phyloP scores from a whole-genome alignment of 2,797 vertebrate species.

The Pygocentrus nattereri region DNA sequence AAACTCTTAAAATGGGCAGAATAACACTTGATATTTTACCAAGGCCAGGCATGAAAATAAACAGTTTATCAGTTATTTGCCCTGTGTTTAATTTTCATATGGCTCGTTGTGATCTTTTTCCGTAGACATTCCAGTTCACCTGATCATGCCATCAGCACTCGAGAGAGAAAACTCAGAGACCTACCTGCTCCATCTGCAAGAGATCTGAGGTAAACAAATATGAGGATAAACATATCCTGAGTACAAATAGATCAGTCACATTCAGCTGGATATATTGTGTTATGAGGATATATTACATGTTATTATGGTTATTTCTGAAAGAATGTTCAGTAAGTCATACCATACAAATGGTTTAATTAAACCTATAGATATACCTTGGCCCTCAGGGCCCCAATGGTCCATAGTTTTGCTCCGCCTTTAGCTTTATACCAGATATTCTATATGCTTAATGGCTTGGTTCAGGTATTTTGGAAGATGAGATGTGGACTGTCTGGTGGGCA shows the following conservation, averaged over 20 bases:
- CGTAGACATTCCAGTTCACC: constrained; percentile 47
- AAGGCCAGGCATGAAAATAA: not conserved
- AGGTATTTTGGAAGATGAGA: too few species aligned
- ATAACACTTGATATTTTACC: not conserved
- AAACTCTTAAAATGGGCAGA: not conserved
- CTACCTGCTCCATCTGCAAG: constrained; percentile 14
- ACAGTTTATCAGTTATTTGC: too few species aligned
- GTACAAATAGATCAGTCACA: not conserved
- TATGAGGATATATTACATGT: not conserved
- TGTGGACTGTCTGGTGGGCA: not conserved
- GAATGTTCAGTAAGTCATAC: constrained; percentile 5
- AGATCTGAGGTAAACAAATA: constrained; percentile 56
- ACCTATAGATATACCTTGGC: too few species aligned
- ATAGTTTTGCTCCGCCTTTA: not conserved
- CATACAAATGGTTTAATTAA: constrained; percentile 21
- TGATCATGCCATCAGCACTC: constrained; percentile 31
- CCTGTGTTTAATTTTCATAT: not conserved
- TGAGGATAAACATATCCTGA: not conserved
- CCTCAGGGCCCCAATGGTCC: too few species aligned
- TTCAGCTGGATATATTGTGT: not conserved
- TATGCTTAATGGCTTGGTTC: not conserved
- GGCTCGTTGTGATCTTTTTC: constrained; percentile 19
- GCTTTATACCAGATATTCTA: not conserved
- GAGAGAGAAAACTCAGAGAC: constrained; percentile 25
- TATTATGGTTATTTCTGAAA: not conserved